phyloP scores from a whole-genome alignment of 2,113 vertebrate genomes.

The Heterotis niloticus region DNA sequence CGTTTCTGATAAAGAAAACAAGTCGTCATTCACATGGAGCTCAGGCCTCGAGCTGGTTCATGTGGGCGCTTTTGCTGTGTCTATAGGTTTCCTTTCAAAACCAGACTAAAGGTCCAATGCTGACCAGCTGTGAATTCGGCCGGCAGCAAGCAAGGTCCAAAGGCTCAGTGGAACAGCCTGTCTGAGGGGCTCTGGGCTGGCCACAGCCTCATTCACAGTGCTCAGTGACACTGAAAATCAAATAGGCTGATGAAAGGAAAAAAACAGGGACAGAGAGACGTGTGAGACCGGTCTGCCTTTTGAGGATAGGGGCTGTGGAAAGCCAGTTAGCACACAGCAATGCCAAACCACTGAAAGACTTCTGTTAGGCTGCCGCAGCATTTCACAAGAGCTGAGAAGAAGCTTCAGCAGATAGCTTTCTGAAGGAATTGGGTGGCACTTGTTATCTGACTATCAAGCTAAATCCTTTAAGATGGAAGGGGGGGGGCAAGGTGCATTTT shows the following conservation, averaged over 20 bases:
- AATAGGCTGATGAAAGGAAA: background rate
- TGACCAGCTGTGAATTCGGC: background rate
- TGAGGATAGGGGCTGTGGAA: background rate
- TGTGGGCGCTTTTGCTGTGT: constrained; percentile 1
- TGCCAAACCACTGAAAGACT: background rate
- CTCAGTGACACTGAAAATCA: constrained; percentile 9
- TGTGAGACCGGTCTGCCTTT: background rate
- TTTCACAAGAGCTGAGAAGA: background rate
- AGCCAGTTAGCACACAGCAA: background rate
- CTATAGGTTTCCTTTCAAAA: background rate
- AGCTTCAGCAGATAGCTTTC: background rate
- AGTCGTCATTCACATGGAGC: background rate
- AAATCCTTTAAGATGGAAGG: background rate
- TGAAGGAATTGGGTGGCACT: background rate
- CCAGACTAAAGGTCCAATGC: background rate
- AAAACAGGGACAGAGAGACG: background rate
- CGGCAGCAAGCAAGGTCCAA: background rate
- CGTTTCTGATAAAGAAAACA: background rate
- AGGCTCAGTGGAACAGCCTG: background rate
- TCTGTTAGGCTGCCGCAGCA: background rate
- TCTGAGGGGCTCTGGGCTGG: background rate
- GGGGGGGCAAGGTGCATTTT: background rate
- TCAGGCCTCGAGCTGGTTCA: background rate
- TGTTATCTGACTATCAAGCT: background rate
- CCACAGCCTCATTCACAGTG: background rate